Percentiles rank a stretch among this genome's conserved stretches.
These are phyloP conservation scores for Varecia variegata DNA, from an alignment of 2,797 vertebrate species.

Conservation along the genomic window DNA sequence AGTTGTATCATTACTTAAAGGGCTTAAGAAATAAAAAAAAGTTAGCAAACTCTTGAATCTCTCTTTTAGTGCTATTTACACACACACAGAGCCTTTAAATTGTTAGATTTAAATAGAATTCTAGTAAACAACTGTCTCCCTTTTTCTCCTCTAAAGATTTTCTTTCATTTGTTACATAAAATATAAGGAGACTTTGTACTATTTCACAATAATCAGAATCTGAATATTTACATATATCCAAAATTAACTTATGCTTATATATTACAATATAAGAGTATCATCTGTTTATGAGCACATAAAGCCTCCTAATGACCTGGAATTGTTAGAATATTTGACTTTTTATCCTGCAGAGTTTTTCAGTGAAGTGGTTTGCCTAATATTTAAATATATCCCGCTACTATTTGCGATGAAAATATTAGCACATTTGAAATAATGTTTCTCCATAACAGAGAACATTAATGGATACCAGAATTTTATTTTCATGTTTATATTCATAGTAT, in stretches of 20 bases:
- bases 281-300: slow-evolving; percentile 57
- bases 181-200: slow-evolving; percentile 44
- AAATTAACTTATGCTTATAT: slow-evolving; percentile 29
- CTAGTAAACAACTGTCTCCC: slow-evolving; percentile 41
- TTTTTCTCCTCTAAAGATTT: not conserved
- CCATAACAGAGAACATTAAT: slow-evolving; percentile 82
- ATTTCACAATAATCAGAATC: slow-evolving; percentile 34
- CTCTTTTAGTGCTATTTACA: slow-evolving; percentile 30
- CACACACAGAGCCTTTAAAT: not conserved
- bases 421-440: slow-evolving; percentile 83
- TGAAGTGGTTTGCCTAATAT: slow-evolving; percentile 73
- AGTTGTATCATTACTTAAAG: slow-evolving; percentile 57
- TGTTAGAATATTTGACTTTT: slow-evolving; percentile 62
- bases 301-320: slow-evolving; percentile 64
- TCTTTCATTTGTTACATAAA: slow-evolving; percentile 61
- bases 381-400: slow-evolving; percentile 80
- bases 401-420: slow-evolving; percentile 80
- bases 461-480: slow-evolving; percentile 82
- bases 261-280: slow-evolving; percentile 60
- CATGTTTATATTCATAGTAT: slow-evolving; percentile 83
- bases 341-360: slow-evolving; percentile 55
- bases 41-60: not conserved
- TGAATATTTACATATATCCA: slow-evolving; percentile 55
- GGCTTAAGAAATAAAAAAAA: not conserved
- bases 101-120: slow-evolving; percentile 47